Conservation (phyloP, 2,888 invertebrate genomes). For the Cordilura impudica region DNA sequence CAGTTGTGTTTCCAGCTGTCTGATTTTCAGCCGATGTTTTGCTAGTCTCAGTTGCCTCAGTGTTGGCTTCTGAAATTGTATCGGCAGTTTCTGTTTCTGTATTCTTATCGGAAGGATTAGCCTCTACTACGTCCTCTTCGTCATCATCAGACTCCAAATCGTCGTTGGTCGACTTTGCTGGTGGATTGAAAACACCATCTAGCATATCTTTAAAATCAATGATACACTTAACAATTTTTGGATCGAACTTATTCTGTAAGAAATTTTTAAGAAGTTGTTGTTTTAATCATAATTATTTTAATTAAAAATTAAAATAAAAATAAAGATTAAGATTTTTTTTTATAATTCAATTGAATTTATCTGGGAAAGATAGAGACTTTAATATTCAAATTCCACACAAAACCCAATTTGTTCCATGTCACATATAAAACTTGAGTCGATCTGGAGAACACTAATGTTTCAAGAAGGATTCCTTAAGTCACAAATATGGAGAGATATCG, state of each 20-base stretch:
- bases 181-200: slow-evolving; percentile 72
- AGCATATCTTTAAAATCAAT: slow-evolving; percentile 73
- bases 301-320: background rate
- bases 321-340: background rate
- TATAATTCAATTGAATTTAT: too few species aligned
- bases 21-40: background rate
- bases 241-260: slow-evolving; percentile 74
- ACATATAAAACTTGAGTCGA: too few species aligned
- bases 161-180: slow-evolving; percentile 40
- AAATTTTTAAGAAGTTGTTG: background rate
- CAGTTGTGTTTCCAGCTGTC: background rate
- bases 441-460: too few species aligned
- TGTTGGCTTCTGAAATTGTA: background rate
- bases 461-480: too few species aligned
- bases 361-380: too few species aligned
- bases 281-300: too few species aligned
- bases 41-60: background rate
- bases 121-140: slow-evolving; percentile 33
- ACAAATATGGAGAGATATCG: too few species aligned
- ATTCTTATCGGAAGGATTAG: slow-evolving; percentile 18
- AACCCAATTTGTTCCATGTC: too few species aligned
- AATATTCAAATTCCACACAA: too few species aligned
- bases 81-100: slow-evolving; percentile 2
- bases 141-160: slow-evolving; percentile 60
- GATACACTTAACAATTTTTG: slow-evolving; percentile 71